These are phyloP conservation scores for Saxicola maurus DNA, from an alignment of 2,797 vertebrate genomes.

Conservation along the genomic window DNA sequence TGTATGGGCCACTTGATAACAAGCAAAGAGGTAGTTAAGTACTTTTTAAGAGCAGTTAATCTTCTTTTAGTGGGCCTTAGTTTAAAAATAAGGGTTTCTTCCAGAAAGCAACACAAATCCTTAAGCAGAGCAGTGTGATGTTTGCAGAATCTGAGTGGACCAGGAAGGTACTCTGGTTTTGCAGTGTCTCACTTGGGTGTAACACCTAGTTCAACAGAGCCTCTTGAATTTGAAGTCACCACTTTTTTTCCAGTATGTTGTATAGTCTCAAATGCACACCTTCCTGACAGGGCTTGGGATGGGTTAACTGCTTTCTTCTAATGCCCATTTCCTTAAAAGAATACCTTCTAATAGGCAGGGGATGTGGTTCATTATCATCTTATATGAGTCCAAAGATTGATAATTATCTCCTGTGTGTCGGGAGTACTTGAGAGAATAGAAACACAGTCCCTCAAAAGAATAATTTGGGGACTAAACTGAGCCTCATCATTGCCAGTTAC, in stretches of 20 bases:
- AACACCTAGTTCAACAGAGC: background rate
- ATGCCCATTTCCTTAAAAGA: background rate
- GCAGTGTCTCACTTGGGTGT: background rate
- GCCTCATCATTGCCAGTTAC: background rate
- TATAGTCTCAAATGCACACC: background rate
- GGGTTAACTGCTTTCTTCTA: background rate
- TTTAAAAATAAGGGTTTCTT: conserved; percentile 4
- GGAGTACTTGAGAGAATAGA: background rate
- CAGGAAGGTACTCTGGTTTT: background rate
- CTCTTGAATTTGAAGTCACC: background rate
- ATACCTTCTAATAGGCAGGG: background rate
- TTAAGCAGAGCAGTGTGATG: background rate
- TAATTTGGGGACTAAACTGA: background rate
- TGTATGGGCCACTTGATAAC: background rate
- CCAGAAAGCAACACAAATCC: background rate
- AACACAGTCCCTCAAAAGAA: background rate
- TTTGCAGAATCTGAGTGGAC: background rate
- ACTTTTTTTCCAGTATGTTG: background rate
- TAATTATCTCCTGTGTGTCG: background rate
- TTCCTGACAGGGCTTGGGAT: background rate
- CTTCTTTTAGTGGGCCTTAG: background rate
- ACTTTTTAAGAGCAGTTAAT: conserved; percentile 33
- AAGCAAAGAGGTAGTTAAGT: conserved; percentile 10
- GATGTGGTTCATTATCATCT: background rate
- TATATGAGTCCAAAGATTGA: fast-evolving